Percentiles rank a stretch among this genome's conserved stretches.
These are phyloP conservation scores for Malthinus flaveolus DNA, from an alignment of 2,888 invertebrate genomes.

Conservation along the genomic window DNA sequence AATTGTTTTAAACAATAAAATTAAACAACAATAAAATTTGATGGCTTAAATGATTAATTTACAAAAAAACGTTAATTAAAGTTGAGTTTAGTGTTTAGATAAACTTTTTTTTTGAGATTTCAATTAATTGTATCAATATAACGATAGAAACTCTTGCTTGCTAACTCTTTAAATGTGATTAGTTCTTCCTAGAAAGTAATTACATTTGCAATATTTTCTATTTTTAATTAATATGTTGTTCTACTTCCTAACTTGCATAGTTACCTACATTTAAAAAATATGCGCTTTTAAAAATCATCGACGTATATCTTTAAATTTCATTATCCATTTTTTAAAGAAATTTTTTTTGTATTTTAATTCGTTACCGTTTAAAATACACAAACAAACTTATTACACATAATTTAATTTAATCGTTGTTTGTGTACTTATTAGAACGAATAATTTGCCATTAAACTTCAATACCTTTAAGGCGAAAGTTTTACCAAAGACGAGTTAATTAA, in stretches of 20 bases:
- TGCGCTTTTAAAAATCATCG: conserved; percentile 7
- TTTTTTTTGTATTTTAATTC: not conserved
- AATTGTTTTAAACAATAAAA: too few relatives aligned
- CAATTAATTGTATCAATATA: conserved; percentile 6
- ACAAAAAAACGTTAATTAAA: too few relatives aligned
- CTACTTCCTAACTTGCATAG: conserved; percentile 19
- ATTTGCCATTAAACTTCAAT: not conserved
- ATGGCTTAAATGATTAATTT: too few relatives aligned
- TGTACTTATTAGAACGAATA: conserved; percentile 3
- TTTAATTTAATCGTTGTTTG: not conserved
- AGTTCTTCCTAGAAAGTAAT: conserved; percentile 20
- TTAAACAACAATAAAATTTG: too few relatives aligned
- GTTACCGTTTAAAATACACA: not conserved
- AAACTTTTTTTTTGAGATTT: not conserved
- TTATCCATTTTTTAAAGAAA: conserved; percentile 2
- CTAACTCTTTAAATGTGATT: conserved; percentile 17
- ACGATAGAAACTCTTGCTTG: conserved; percentile 16
- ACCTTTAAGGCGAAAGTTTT: too few relatives aligned
- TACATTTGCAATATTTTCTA: conserved; percentile 21
- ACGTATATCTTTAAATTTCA: conserved; percentile 1
- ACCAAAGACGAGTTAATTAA: not conserved
- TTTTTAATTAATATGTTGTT: conserved; percentile 27
- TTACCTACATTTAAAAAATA: conserved; percentile 33
- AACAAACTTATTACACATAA: conserved; percentile 1
- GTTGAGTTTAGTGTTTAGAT: too few relatives aligned